phyloP scores from a whole-genome alignment of 2,113 vertebrate species.

The Gymnocephalus cernua region DNA sequence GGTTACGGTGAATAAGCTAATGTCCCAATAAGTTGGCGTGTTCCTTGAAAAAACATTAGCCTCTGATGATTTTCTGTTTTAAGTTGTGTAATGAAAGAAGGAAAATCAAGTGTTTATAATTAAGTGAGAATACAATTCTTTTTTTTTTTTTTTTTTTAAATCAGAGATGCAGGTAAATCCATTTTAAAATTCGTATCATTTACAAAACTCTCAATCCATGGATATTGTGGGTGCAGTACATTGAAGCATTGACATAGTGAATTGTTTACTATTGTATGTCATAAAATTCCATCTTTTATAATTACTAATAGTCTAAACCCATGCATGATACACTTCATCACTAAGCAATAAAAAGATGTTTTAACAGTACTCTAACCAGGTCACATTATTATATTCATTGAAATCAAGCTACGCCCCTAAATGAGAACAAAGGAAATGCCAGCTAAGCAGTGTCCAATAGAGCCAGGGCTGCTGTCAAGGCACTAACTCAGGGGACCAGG shows the following conservation, averaged over 20 bases:
- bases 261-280: not conserved
- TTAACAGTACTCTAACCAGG: constrained; percentile 13
- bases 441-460: constrained; percentile 62
- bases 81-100: not conserved
- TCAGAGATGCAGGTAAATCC: not conserved
- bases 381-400: constrained; percentile 41
- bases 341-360: not conserved
- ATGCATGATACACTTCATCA: not conserved
- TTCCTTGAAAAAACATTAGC: constrained; percentile 20
- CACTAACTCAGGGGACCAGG: constrained; percentile 9
- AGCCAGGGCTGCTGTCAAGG: constrained; percentile 47
- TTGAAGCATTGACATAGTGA: not conserved
- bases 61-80: not conserved
- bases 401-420: constrained; percentile 34
- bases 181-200: not conserved
- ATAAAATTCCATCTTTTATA: not conserved
- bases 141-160: too few relatives aligned
- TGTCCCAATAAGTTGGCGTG: too few relatives aligned
- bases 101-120: not conserved
- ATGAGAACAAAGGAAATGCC: constrained; percentile 69
- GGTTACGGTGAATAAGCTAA: too few relatives aligned
- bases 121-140: not conserved
- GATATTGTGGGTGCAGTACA: not conserved
- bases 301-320: not conserved
- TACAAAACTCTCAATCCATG: not conserved